A percentile compares a stretch with the other conserved stretches of the same genome.
Evolutionary conservation across 1,140 invertebrate species (phyloP).

Genomic region (Thaumatotibia leucotreta): DNA sequence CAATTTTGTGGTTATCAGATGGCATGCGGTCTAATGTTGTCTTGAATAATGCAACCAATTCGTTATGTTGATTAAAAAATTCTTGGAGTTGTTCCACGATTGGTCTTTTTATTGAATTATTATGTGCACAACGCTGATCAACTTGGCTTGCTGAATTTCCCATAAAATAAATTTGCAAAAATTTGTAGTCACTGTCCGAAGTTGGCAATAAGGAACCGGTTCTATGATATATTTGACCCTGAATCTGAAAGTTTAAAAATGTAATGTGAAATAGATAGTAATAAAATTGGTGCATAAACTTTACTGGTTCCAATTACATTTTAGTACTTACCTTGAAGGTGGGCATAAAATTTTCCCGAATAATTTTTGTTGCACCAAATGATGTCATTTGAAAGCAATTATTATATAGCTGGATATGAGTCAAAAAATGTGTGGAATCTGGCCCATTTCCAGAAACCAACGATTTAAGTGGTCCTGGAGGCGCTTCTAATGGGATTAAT

Average conservation of each 20-base stretch:
- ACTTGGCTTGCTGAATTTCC: constrained; percentile 51
- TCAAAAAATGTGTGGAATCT: constrained; percentile 36
- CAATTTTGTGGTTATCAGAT: constrained; percentile 40
- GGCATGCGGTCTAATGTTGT: constrained; percentile 32
- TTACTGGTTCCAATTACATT: too few species aligned
- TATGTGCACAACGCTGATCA: constrained; percentile 47
- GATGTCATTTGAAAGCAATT: too few species aligned
- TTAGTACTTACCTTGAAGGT: too few species aligned
- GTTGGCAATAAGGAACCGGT: too few species aligned
- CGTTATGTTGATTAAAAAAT: constrained; percentile 56
- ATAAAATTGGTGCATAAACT: too few species aligned
- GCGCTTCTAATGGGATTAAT: constrained; percentile 14
- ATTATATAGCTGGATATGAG: constrained; percentile 48
- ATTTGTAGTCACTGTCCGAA: constrained; percentile 41
- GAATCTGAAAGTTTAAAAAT: too few species aligned
- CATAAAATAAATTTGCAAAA: constrained; percentile 60
- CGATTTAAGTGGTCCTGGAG: constrained; percentile 29
- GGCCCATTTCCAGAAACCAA: constrained; percentile 18
- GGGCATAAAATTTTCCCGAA: too few species aligned
- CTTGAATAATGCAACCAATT: constrained; percentile 45
- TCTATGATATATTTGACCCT: too few species aligned
- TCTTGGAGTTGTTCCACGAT: constrained; percentile 41
- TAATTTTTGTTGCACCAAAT: too few species aligned
- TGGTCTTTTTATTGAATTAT: constrained; percentile 40
- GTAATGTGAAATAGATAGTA: too few species aligned